Base-by-base conservation (phyloP, 2,888 invertebrate genomes). In the Drosophila fulvimacula region DNA sequence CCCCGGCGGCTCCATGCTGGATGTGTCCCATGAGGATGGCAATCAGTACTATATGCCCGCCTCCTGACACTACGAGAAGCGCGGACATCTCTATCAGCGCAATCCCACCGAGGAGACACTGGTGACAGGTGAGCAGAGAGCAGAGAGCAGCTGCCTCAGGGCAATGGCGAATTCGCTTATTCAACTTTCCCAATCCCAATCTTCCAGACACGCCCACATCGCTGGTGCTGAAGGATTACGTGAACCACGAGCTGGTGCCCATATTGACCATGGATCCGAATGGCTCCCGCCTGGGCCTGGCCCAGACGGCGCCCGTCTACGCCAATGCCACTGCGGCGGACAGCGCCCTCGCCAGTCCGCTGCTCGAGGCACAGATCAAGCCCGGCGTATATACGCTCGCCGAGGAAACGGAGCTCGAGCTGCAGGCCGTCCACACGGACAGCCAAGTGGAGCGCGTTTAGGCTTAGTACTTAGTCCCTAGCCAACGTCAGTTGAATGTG, bases 101-200 rank as follows among this genome's bases (percentile, higher is more conserved):
- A 94, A 94, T 91, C 92, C 94, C 91, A 94, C 94, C 80, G 94
- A 94, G 90, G 94, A 94, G 90, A 94, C 94, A 52, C 91, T 94
- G 82, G 91, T 94, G 73, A 93, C 94, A 83, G 92, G 92, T 42
- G 6, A 11, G 1, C n/a, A n/a, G n/a, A n/a, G n/a, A n/a, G n/a
- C n/a, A n/a, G n/a, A n/a, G n/a, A n/a, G n/a, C n/a, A n/a, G n/a
- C n/a, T n/a, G n/a, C n/a, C n/a, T n/a, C n/a, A n/a, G n/a, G n/a
- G n/a, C n/a, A n/a, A n/a, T n/a, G n/a, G n/a, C n/a, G n/a, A n/a
- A n/a, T n/a, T n/a, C n/a, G n/a, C n/a, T n/a, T n/a, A n/a, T n/a
- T n/a, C n/a, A n/a, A n/a, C n/a, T n/a, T n/a, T n/a, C n/a, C n/a
- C n/a, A n/a, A n/a, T n/a, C n/a, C n/a, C n/a, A n/a, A n/a, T n/a